Base-by-base conservation (phyloP, 2,888 invertebrate genomes). In the Artemia sp. region DNA sequence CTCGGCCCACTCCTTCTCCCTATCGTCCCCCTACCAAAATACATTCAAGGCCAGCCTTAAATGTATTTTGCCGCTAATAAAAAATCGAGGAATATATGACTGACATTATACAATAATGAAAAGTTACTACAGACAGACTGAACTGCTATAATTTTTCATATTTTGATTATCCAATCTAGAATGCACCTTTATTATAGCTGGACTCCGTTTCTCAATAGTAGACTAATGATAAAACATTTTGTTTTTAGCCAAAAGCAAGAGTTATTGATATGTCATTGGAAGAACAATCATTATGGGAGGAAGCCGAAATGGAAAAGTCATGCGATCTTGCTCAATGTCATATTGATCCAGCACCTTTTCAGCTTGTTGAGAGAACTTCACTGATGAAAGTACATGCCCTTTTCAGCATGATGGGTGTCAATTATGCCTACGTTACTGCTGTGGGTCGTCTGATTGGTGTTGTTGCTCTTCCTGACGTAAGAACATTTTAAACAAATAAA, bases 321-420 rank as follows among this genome's bases (percentile, higher is more conserved):
- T 87, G 91, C 1, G 89, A 90, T 78, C 88, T 90, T 79, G 81
- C 85, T 73, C 73, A 75, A 68, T 88, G 88, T 74, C 90, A 90
- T 77, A 90, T 97, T 71, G 97, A 98, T 79, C 94, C 96, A 0
- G 93, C 97, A 52, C 97, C 97, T 9, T 97, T 98, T 81, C 97
- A 98, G 77, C 83, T 96, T 7, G 96, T 95, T 0, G 93, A 93
- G 77, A 84, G 90, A 74, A 95, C 95, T 2, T 92, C 93, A 0
- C 81, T 95, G 69, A 85, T 94, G 69, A 95, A 94, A 83, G 92
- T 94, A 8, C 97, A 98, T 80, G 96, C 96, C 0, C 81, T 98
- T 68, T 98, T 98, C 81, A 96, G 95, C n/a, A 89, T 98, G 83
- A 85, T 98, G 73, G 96, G 95, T 14, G 89, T 98, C 50, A 94